These are phyloP conservation scores for Thereva unica DNA, from an alignment of 2,888 invertebrate genomes.

Conservation along the genomic window DNA sequence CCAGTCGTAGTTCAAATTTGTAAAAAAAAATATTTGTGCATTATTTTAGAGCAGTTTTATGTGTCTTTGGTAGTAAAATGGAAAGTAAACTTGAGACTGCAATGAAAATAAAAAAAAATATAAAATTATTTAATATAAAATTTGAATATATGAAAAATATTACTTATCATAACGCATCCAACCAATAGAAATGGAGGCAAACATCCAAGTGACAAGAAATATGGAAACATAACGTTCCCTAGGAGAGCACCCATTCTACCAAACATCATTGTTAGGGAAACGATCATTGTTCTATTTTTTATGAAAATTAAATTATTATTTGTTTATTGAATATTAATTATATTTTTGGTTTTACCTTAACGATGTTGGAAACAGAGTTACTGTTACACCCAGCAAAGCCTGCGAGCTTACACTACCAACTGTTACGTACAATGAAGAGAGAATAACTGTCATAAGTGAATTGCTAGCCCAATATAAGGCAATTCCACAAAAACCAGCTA, in stretches of 20 bases:
- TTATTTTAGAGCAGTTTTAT: slow-evolving; percentile 28
- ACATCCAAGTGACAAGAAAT: slow-evolving; percentile 69
- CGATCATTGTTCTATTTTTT: slow-evolving; percentile 70
- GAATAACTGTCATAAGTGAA: slow-evolving; percentile 60
- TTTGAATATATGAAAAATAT: slow-evolving; percentile 39
- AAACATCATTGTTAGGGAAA: slow-evolving; percentile 71
- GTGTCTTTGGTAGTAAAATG: slow-evolving; percentile 21
- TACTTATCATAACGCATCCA: slow-evolving; percentile 66
- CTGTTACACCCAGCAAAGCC: slow-evolving; percentile 51
- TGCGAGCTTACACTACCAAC: slow-evolving; percentile 52
- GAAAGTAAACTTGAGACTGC: slow-evolving; percentile 18
- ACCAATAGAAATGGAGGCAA: slow-evolving; percentile 74
- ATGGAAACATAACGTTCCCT: slow-evolving; percentile 73
- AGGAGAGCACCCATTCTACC: slow-evolving; percentile 72
- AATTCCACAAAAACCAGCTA: slow-evolving; percentile 59
- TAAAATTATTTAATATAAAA: not conserved
- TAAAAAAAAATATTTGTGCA: not conserved
- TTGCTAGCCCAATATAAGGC: slow-evolving; percentile 61
- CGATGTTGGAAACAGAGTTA: slow-evolving; percentile 54
- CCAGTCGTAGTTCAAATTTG: too few relatives aligned
- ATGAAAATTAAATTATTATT: slow-evolving; percentile 63
- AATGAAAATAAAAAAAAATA: slow-evolving; percentile 9
- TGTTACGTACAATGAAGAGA: slow-evolving; percentile 62
- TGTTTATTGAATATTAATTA: slow-evolving; percentile 64
- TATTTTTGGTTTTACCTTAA: slow-evolving; percentile 49